Conservation (phyloP, 2,888 invertebrate species). For the Caenorhabditis japonica region DNA sequence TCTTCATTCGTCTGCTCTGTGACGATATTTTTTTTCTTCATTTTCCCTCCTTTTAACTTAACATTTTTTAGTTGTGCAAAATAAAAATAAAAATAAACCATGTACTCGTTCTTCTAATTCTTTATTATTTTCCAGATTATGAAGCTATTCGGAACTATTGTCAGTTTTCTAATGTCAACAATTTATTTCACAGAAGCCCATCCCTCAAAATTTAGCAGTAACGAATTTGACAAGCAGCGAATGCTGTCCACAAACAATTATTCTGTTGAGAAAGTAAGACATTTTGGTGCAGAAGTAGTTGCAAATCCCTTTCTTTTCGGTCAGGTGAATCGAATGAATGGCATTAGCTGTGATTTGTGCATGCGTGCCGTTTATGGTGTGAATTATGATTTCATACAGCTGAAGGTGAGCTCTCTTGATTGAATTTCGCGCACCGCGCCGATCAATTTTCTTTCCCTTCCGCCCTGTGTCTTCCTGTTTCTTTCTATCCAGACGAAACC, state of each 20-base stretch:
- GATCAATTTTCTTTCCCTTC: background rate
- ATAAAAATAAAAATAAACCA: too few relatives aligned
- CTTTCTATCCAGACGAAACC: constrained; percentile 1
- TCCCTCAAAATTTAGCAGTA: constrained; percentile 12
- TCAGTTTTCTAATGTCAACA: constrained; percentile 25
- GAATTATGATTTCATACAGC: constrained; percentile 65
- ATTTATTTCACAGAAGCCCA: constrained; percentile 10
- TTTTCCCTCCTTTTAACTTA: background rate
- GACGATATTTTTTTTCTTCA: background rate
- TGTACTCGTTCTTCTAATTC: constrained; percentile 1
- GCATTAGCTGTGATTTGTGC: constrained; percentile 67
- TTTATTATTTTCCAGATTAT: constrained; percentile 1
- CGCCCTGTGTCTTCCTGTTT: constrained; percentile 26
- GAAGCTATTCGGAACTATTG: constrained; percentile 8
- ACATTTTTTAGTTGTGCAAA: constrained; percentile 8
- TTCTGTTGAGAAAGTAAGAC: constrained; percentile 47
- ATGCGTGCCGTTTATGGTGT: constrained; percentile 66
- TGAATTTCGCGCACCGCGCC: too few relatives aligned
- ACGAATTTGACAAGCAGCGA: constrained; percentile 28
- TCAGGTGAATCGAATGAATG: constrained; percentile 61
- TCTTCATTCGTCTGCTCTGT: background rate
- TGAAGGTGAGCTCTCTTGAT: constrained; percentile 59
- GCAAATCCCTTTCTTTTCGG: constrained; percentile 24
- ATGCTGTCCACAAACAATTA: constrained; percentile 45
- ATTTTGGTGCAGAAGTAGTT: constrained; percentile 16